These are phyloP conservation scores for Drosophila parabipectinata DNA, from an alignment of 1,140 invertebrate species.

Conservation along the genomic window DNA sequence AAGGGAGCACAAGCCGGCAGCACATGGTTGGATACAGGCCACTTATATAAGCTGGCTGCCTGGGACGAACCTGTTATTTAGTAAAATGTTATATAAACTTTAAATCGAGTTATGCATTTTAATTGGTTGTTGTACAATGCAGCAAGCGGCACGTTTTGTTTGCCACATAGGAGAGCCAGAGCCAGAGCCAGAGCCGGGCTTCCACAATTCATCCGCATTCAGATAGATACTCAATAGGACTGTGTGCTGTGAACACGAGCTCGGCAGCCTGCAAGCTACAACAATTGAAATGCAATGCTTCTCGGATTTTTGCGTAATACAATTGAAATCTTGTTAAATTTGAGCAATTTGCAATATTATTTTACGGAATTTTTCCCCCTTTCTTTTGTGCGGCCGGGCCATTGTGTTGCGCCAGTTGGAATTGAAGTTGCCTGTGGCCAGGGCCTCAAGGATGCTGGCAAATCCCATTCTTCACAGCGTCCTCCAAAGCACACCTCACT, in stretches of 20 bases:
- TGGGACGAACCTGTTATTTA: slow-evolving; percentile 75
- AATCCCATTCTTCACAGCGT: background rate
- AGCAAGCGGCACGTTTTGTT: slow-evolving; percentile 80
- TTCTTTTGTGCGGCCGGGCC: background rate
- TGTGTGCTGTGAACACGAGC: slow-evolving; percentile 11
- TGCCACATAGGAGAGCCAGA: slow-evolving; percentile 66
- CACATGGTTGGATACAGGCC: slow-evolving; percentile 43
- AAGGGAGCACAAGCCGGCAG: background rate
- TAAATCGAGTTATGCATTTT: slow-evolving; percentile 82
- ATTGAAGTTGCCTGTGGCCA: background rate
- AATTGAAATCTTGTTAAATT: slow-evolving; percentile 66
- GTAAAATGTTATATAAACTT: slow-evolving; percentile 81
- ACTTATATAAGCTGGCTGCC: slow-evolving; percentile 74
- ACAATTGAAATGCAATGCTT: slow-evolving; percentile 55
- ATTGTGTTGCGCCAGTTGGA: slow-evolving; percentile 4
- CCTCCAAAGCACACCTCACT: slow-evolving; percentile 17
- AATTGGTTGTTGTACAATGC: slow-evolving; percentile 81
- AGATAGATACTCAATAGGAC: slow-evolving; percentile 46
- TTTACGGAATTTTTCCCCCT: slow-evolving; percentile 31
- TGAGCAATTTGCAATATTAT: slow-evolving; percentile 41
- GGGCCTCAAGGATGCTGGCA: slow-evolving; percentile 1
- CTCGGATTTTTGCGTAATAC: slow-evolving; percentile 66
- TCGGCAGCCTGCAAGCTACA: slow-evolving; percentile 10
- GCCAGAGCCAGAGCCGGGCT: slow-evolving; percentile 25
- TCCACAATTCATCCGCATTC: slow-evolving; percentile 47